These are phyloP conservation scores for Prunella strophiata DNA, from an alignment of 2,797 vertebrate species.

Conservation along the genomic window DNA sequence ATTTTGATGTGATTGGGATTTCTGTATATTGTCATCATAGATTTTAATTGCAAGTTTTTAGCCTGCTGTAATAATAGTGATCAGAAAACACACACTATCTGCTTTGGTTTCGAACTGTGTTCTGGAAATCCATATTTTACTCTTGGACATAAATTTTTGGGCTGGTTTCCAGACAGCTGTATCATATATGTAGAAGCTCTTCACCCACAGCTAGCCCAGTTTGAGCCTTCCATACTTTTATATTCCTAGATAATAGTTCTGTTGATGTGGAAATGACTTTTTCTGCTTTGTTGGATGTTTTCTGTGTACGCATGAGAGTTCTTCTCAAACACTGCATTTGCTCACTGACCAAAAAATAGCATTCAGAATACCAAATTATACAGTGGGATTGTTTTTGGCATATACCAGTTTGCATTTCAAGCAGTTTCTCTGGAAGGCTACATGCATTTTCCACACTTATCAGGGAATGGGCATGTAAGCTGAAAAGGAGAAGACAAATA, in stretches of 20 bases:
- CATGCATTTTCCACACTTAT: neutral
- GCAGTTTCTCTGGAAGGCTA: constrained; percentile 56
- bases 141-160: neutral
- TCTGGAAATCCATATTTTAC: constrained; percentile 3
- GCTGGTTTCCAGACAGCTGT: neutral
- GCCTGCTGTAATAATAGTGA: neutral
- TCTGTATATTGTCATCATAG: neutral
- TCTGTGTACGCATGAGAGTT: constrained; percentile 54
- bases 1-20: neutral
- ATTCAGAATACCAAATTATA: constrained; percentile 65
- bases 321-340: constrained; percentile 70
- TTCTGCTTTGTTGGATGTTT: constrained; percentile 64
- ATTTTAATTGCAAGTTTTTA: constrained; percentile 32
- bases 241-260: constrained; percentile 63
- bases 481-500: constrained; percentile 33
- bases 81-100: neutral
- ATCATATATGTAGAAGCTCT: neutral
- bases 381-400: constrained; percentile 51
- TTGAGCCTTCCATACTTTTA: constrained; percentile 14
- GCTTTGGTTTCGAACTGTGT: neutral
- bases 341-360: constrained; percentile 72
- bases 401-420: constrained; percentile 65
- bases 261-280: constrained; percentile 68
- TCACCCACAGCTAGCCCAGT: neutral
- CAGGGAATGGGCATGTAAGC: neutral